These are phyloP conservation scores for Trissonchulus latispiculum DNA, from an alignment of 2,888 invertebrate genomes.

Conservation along the genomic window DNA sequence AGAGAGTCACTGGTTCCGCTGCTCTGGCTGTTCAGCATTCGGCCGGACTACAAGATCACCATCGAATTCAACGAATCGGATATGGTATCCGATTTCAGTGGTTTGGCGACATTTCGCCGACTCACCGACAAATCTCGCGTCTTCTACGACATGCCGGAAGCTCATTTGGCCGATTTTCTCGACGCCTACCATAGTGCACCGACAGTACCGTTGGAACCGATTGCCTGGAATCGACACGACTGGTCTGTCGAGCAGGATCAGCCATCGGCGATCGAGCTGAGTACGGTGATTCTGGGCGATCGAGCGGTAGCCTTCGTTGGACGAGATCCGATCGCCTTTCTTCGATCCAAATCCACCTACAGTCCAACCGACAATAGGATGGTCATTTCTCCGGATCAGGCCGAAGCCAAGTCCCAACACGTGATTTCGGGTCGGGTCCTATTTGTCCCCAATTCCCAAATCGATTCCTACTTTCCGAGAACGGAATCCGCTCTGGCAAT, in stretches of 20 bases:
- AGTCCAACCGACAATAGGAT: too few species aligned
- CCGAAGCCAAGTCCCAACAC: neutral
- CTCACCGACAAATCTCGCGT: neutral
- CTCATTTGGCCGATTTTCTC: neutral
- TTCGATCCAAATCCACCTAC: neutral
- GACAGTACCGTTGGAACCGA: neutral
- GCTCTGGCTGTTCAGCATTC: slow-evolving; percentile 8
- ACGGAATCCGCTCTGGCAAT: neutral
- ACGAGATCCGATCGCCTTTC: neutral
- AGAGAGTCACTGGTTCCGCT: neutral
- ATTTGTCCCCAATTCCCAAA: neutral
- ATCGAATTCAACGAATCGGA: neutral
- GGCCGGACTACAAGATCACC: neutral
- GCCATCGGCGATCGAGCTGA: neutral
- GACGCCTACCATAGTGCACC: neutral
- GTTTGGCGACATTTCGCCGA: neutral
- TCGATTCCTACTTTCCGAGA: neutral
- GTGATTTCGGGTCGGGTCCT: neutral
- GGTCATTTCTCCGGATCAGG: too few species aligned
- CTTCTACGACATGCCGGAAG: neutral
- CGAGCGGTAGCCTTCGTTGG: neutral
- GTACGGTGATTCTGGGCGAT: neutral
- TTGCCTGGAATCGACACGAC: neutral
- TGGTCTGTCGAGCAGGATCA: neutral
- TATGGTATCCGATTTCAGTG: neutral